These are phyloP conservation scores for Augiades crinisus DNA, from an alignment of 2,888 invertebrate genomes.

Conservation along the genomic window DNA sequence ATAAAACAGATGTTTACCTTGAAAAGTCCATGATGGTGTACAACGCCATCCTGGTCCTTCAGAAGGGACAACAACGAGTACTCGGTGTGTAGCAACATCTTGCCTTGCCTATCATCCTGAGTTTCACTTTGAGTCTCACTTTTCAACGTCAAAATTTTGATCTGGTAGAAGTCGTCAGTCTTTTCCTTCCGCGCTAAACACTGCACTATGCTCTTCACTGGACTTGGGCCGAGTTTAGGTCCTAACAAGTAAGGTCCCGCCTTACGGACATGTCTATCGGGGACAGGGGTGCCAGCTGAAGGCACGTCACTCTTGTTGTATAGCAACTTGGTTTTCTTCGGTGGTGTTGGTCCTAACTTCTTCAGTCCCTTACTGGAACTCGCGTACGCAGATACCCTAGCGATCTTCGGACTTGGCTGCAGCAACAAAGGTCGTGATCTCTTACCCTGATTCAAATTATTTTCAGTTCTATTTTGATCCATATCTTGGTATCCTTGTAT, in stretches of 20 bases:
- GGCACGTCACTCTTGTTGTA: conserved; percentile 69
- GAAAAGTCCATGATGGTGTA: conserved; percentile 89
- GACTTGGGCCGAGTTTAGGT: conserved; percentile 86
- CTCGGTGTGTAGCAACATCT: conserved; percentile 89
- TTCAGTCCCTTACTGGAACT: conserved; percentile 56
- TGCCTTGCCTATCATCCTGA: conserved; percentile 88
- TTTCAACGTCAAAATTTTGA: conserved; percentile 83
- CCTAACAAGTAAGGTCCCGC: conserved; percentile 87
- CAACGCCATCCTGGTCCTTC: conserved; percentile 86
- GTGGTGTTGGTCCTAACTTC: conserved; percentile 47
- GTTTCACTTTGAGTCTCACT: conserved; percentile 82
- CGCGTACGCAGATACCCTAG: conserved; percentile 58
- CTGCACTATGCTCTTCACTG: conserved; percentile 88
- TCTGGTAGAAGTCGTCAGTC: conserved; percentile 84
- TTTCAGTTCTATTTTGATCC: conserved; percentile 69
- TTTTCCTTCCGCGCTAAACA: conserved; percentile 86
- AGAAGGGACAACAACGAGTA: conserved; percentile 86
- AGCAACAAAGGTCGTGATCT: conserved; percentile 71
- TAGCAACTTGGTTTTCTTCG: conserved; percentile 50
- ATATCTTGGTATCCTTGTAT: conserved; percentile 41
- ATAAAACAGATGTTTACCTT: too few species aligned
- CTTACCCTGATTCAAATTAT: conserved; percentile 66
- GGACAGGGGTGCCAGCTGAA: conserved; percentile 74
- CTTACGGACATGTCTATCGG: conserved; percentile 77
- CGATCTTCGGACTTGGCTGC: conserved; percentile 66